Percentiles rank a stretch among this genome's conserved stretches.
These are phyloP conservation scores for Mastomys natalensis DNA, from an alignment of 2,113 vertebrate genomes.

Conservation along the genomic window DNA sequence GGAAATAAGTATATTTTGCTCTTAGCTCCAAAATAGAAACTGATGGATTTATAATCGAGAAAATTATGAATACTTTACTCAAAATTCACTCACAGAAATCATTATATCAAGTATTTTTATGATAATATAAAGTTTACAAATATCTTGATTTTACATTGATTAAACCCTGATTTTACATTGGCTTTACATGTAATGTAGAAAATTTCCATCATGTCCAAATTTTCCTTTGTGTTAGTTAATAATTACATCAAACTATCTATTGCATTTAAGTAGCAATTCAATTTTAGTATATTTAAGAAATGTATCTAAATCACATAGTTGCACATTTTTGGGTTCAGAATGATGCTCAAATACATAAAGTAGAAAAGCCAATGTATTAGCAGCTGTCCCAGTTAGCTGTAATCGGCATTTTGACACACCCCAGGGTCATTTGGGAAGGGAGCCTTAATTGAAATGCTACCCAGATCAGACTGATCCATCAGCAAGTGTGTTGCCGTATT, in stretches of 20 bases:
- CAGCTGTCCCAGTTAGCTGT: not conserved
- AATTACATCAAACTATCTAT: not conserved
- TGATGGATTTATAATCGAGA: not conserved
- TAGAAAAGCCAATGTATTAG: not conserved
- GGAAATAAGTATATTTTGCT: not conserved
- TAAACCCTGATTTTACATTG: not conserved
- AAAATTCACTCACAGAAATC: not conserved
- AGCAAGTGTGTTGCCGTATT: not conserved
- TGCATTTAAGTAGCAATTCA: not conserved
- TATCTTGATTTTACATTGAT: not conserved
- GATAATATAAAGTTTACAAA: not conserved
- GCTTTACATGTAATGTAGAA: not conserved
- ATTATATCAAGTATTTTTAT: not conserved
- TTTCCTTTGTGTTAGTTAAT: slow-evolving; percentile 17
- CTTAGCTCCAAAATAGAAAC: slow-evolving; percentile 14
- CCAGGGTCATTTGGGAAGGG: not conserved
- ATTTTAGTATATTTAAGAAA: slow-evolving; percentile 17
- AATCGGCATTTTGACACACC: not conserved
- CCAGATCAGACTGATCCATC: not conserved
- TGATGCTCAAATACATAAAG: not conserved
- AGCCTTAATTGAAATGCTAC: not conserved
- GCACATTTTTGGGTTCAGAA: not conserved
- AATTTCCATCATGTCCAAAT: not conserved
- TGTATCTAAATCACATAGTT: not conserved
- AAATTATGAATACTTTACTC: slow-evolving; percentile 12